phyloP scores from a whole-genome alignment of 2,797 vertebrate genomes.

The Sebastes reedi region DNA sequence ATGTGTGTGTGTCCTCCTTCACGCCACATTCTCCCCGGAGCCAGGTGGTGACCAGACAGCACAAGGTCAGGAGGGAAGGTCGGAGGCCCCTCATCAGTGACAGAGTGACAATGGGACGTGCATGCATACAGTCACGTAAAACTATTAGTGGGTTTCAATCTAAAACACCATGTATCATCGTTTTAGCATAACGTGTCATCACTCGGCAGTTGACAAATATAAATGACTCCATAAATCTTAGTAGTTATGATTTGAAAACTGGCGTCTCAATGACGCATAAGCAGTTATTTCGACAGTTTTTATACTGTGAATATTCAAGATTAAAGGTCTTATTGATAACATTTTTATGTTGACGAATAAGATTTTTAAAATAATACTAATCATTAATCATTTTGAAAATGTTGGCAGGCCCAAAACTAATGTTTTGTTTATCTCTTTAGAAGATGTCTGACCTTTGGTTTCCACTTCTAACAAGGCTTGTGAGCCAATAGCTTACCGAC shows the following conservation, averaged over 20 bases:
- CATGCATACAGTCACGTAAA: constrained; percentile 39
- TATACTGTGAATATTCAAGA: neutral
- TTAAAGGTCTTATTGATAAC: neutral
- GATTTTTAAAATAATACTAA: neutral
- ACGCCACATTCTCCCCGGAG: constrained; percentile 51
- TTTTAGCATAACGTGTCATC: neutral
- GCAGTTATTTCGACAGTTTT: neutral
- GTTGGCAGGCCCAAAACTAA: too few species aligned
- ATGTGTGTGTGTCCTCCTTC: constrained; percentile 50
- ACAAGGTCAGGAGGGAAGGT: constrained; percentile 73
- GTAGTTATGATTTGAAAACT: neutral
- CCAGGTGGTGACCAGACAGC: constrained; percentile 79
- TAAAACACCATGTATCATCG: neutral
- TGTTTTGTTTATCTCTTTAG: too few species aligned
- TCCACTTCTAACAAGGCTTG: too few species aligned
- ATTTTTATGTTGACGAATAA: too few species aligned
- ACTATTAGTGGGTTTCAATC: constrained; percentile 32
- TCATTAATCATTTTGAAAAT: too few species aligned
- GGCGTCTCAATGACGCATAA: neutral
- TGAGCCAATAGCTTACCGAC: too few species aligned
- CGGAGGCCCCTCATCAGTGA: constrained; percentile 40
- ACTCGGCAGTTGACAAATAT: neutral
- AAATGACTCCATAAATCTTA: neutral
- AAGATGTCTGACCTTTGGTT: too few species aligned
- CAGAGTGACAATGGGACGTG: constrained; percentile 37